Evolutionary conservation across 1,140 invertebrate genomes (phyloP).

Genomic region (Halictus rubicundus): DNA sequence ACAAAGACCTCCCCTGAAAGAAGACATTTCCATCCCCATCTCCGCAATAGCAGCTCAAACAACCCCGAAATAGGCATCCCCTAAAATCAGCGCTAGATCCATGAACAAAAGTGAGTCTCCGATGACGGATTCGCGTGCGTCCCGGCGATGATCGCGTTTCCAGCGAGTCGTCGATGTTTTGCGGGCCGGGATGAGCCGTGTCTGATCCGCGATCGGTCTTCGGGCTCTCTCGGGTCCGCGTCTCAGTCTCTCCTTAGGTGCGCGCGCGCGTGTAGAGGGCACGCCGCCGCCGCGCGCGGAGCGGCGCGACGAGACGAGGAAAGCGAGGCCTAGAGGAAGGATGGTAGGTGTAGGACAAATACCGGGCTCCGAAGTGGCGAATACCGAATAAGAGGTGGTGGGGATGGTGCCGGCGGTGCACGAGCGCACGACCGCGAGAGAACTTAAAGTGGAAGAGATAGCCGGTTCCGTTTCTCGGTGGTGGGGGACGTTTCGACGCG

Average conservation of each 20-base stretch:
- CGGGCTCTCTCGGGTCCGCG: not conserved
- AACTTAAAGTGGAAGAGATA: conserved; percentile 73
- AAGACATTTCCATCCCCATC: not conserved
- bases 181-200: conserved; percentile 42
- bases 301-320: conserved; percentile 52
- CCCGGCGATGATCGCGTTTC: conserved; percentile 37
- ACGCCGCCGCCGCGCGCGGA: conserved; percentile 34
- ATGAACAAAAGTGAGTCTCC: conserved; percentile 12
- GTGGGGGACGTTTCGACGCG: conserved; percentile 39
- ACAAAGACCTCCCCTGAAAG: not conserved
- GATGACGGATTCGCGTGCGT: conserved; percentile 38
- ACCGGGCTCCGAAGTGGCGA: conserved; percentile 67
- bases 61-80: not conserved
- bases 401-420: conserved; percentile 61
- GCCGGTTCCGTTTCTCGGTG: conserved; percentile 63
- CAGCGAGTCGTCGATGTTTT: conserved; percentile 40
- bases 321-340: conserved; percentile 38
- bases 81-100: not conserved
- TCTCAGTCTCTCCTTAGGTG: not conserved
- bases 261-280: conserved; percentile 10
- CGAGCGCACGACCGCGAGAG: conserved; percentile 60
- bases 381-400: conserved; percentile 51
- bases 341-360: conserved; percentile 68
- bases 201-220: conserved; percentile 25
- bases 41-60: too few species aligned